A percentile compares a stretch with the other conserved stretches of the same genome.
Conservation (phyloP, 2,888 invertebrate genomes). For the Drosophila multiciliata region DNA sequence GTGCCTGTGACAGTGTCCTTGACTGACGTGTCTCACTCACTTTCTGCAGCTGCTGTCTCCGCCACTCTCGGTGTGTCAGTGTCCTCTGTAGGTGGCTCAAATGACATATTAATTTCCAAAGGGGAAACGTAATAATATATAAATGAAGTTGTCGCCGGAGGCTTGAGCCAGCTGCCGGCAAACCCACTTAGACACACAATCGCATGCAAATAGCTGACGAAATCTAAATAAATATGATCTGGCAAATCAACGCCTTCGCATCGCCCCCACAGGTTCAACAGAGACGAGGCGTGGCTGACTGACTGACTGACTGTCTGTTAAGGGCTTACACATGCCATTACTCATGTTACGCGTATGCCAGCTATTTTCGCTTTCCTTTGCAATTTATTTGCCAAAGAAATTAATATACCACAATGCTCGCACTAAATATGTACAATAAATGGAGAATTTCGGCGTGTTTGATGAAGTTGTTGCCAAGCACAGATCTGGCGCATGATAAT, state of each 20-base stretch:
- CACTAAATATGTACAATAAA: constrained; percentile 8
- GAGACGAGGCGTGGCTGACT: constrained; percentile 17
- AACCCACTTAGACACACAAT: constrained; percentile 51
- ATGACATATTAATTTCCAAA: constrained; percentile 81
- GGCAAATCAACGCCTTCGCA: constrained; percentile 68
- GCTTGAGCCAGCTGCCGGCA: constrained; percentile 44
- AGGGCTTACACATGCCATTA: constrained; percentile 54
- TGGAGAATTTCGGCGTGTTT: constrained; percentile 41
- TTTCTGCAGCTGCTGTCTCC: constrained; percentile 13
- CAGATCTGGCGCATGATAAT: constrained; percentile 39
- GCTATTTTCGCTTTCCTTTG: constrained; percentile 12
- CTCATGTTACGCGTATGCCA: constrained; percentile 39
- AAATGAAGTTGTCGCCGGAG: constrained; percentile 74
- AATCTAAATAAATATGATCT: constrained; percentile 75
- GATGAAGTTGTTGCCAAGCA: constrained; percentile 55
- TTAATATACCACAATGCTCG: constrained; percentile 36
- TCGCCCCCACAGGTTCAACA: neutral
- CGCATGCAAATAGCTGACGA: constrained; percentile 68
- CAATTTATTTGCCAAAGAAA: constrained; percentile 27
- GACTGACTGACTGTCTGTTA: constrained; percentile 19
- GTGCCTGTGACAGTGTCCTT: constrained; percentile 9
- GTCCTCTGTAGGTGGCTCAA: constrained; percentile 62
- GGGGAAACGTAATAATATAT: constrained; percentile 77
- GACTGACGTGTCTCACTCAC: constrained; percentile 34
- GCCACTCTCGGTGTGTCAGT: neutral